Evolutionary conservation across 2,113 vertebrate genomes (phyloP), one percentile per base, ranked within the genome.

Genomic region (Brienomyrus brachyistius): DNA sequence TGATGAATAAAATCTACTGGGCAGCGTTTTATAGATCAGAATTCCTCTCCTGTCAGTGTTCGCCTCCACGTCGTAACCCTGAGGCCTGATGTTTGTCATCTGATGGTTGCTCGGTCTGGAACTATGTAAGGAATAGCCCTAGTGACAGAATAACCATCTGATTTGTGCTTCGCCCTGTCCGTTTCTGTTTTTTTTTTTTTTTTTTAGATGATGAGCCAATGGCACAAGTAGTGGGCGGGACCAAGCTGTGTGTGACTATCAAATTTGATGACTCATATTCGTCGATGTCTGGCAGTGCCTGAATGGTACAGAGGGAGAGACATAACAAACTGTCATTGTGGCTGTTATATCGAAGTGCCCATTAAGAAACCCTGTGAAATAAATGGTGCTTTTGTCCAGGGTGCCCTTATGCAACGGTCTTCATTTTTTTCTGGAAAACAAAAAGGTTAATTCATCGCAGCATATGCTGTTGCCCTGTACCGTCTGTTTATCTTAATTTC

Each of bases 311-410:
- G 6, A 87, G 51, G 17, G 51, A n/a, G 85, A 87, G n/a, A 27
- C 84, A 86, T 86, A 87, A 54, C 85, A 87, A 87, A 31, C 50
- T 54, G 85, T 51, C 84, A 86, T 56, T 54, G 85, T 54, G 51
- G 23, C 51, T 54, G 51, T 31, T 52, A 21, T 15, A 35, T 87
- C 2, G 31, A 40, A 31, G 17, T 54, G 27, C 51, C 85, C 51
- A 21, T 35, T 87, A 84, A 84, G 82, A 84, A 84, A 54, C 51
- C 82, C 83, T 54, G 50, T 40, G 51, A 15, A 56, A 87, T 23
- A 83, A 43, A 83, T 48, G 19, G 17, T 23, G 51, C 51, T 52
- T 87, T 27, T 27, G 50, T 54, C 85, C n/a, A 35, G 31, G 31
- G 10, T 86, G 85, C 85, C 27, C 47, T 23, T 31, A 52, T 31